Percentiles rank a stretch among this genome's conserved stretches.
Conservation (phyloP, 1,140 invertebrate species). For the Drosophila tristis region DNA sequence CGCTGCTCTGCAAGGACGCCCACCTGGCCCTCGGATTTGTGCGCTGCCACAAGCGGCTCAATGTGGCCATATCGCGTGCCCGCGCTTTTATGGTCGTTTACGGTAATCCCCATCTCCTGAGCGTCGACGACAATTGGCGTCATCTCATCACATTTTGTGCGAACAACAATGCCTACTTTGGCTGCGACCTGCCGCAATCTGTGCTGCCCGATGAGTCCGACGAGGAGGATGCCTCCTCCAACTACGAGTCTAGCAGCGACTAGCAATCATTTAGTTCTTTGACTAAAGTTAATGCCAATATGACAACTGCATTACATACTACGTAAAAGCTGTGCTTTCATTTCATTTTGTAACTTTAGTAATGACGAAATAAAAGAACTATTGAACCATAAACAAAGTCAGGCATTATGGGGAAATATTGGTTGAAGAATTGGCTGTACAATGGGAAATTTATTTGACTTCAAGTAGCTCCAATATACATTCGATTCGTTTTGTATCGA, state of each 20-base stretch:
- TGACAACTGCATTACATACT: too few relatives aligned
- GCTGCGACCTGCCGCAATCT: slow-evolving; percentile 86
- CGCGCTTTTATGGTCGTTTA: slow-evolving; percentile 91
- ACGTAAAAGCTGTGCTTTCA: too few relatives aligned
- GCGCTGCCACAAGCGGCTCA: slow-evolving; percentile 90
- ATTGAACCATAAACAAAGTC: too few relatives aligned
- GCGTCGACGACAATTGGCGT: slow-evolving; percentile 89
- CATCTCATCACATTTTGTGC: slow-evolving; percentile 88
- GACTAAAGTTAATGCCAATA: too few relatives aligned
- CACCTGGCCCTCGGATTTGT: slow-evolving; percentile 91
- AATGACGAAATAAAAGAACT: too few relatives aligned
- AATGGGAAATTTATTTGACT: too few relatives aligned
- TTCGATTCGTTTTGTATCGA: too few relatives aligned
- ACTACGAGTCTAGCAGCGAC: background rate
- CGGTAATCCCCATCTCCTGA: slow-evolving; percentile 92
- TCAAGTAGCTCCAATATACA: too few relatives aligned
- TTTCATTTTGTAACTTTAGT: too few relatives aligned
- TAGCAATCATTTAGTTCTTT: too few relatives aligned
- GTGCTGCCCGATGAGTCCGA: background rate
- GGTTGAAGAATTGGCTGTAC: too few relatives aligned
- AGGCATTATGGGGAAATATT: too few relatives aligned
- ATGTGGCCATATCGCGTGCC: slow-evolving; percentile 94
- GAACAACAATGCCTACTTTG: slow-evolving; percentile 87
- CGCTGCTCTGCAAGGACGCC: slow-evolving; percentile 85
- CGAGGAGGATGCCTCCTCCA: background rate